Base-by-base conservation (phyloP, 37 sponge, comb jelly and placozoan genomes). In the Beroe forskalii region DNA sequence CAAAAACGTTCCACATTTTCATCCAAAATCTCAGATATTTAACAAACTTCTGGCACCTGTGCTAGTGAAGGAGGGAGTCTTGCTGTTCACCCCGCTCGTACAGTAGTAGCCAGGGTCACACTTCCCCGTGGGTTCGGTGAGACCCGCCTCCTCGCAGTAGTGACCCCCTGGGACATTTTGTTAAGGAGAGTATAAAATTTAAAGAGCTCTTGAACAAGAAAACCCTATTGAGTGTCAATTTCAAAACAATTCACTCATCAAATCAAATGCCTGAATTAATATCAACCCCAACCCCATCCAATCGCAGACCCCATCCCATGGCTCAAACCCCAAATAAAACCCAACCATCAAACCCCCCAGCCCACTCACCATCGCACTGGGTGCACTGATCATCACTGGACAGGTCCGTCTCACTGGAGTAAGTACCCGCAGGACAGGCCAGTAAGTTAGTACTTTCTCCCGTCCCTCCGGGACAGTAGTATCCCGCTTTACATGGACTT, bases 21-120 rank as follows among this genome's bases (percentile, higher is more conserved):
- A n/a, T n/a, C n/a, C n/a, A n/a, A n/a, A n/a, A n/a, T n/a, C n/a
- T n/a, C n/a, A n/a, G n/a, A n/a, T n/a, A n/a, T n/a, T n/a, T n/a
- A n/a, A n/a, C n/a, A n/a, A n/a, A n/a, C n/a, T n/a, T n/a, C n/a
- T 48, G 55, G 6, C 14, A 80, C 66, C 90, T 39, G 67, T 62
- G 31, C 67, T 64, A 6, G 90, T 24, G 24, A 64, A 40, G 2
- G 89, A 60, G 22, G 92, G 92, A 48, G 61, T 91, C 6, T 90
- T 17, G 38, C 61, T 69, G 41, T 83, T 83, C 30, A 67, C 66
- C 2, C 86, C 62, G 30, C 62, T 24, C 14, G 62, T 80, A 30
- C 92, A 91, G 35, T 91, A 91, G 89, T 91, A 91, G 20, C 92
- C 92, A 1, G 80, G 44, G 22, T 32, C 25, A 80, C 92, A 91